phyloP scores from a whole-genome alignment of 2,797 vertebrate genomes.

The Sarcophilus harrisii region DNA sequence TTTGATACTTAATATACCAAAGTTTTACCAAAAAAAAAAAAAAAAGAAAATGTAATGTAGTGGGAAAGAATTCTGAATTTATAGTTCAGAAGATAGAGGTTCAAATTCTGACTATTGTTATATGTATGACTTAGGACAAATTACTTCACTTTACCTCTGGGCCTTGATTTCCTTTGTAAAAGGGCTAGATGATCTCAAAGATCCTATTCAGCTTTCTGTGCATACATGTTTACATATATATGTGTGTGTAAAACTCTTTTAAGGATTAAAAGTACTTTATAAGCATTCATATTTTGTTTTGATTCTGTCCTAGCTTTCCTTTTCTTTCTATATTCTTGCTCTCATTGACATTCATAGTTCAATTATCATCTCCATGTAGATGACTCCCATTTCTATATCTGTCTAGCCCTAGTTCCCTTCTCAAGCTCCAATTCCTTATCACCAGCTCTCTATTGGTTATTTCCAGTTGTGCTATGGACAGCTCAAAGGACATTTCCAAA shows the following conservation, averaged over 20 bases:
- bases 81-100: not conserved
- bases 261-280: not conserved
- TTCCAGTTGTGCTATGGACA: not conserved
- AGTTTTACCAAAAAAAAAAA: constrained; percentile 35
- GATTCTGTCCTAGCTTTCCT: not conserved
- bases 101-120: not conserved
- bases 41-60: constrained; percentile 32
- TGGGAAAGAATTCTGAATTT: not conserved
- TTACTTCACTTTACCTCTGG: not conserved
- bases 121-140: constrained; percentile 24
- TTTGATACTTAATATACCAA: constrained; percentile 46
- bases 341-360: not conserved
- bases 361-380: not conserved
- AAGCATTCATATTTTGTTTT: not conserved
- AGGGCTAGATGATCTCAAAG: constrained; percentile 7
- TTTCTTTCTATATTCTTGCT: not conserved
- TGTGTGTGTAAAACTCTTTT: not conserved
- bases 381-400: not conserved
- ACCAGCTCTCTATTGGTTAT: not conserved
- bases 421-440: not conserved
- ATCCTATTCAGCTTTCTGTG: not conserved
- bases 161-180: not conserved
- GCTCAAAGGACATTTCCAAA: not conserved
- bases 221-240: not conserved
- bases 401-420: not conserved